Base-by-base conservation (phyloP, 2,113 vertebrate species). In the Chrysochloris asiatica region DNA sequence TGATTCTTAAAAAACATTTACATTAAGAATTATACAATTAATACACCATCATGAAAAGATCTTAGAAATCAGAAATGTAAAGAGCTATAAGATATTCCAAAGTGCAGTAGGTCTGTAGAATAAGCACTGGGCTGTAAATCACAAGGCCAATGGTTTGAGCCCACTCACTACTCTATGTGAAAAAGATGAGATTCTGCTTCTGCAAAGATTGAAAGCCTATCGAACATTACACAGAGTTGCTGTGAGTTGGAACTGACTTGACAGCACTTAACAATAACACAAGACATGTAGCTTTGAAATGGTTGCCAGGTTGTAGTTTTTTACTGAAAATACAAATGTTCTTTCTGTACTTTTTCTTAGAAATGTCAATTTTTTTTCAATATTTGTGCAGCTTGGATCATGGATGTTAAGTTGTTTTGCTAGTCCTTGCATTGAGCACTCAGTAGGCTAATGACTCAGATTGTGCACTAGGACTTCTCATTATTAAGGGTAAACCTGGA, bases 1-100 rank as follows among this genome's bases (percentile, higher is more conserved):
- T 38, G 50, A 13, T 78, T 92, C 92, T 94, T 52, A 90, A 63
- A 90, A 63, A 73, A 43, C 33, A 56, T 38, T 33, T 81, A 71
- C 3, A 5, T 45, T 81, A 86, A 78, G 26, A 54, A n/a, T 33
- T 73, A 45, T 28, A 43, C 83, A 89, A 89, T 61, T 63, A 54
- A 47, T 67, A 54, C 14, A 47, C 21, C 36, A 59, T 69, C 45
- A 38, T n/a, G 72, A 86, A 83, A 76, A 89, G 50, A 69, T 63
- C 77, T 86, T 77, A 72, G 83, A 92, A 88, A 76, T 76, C 71
- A 92, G 76, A 54, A n/a, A n/a, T n/a, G n/a, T n/a, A n/a, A n/a
- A n/a, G n/a, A 92, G 8, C 54, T 56, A 22, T 56, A 22, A 21
- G 54, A 16, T 22, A 56, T 19, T n/a, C n/a, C n/a, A n/a, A n/a